These are phyloP conservation scores for Amblyopsis hoosieri DNA, from an alignment of 2,797 vertebrate genomes.

Conservation along the genomic window DNA sequence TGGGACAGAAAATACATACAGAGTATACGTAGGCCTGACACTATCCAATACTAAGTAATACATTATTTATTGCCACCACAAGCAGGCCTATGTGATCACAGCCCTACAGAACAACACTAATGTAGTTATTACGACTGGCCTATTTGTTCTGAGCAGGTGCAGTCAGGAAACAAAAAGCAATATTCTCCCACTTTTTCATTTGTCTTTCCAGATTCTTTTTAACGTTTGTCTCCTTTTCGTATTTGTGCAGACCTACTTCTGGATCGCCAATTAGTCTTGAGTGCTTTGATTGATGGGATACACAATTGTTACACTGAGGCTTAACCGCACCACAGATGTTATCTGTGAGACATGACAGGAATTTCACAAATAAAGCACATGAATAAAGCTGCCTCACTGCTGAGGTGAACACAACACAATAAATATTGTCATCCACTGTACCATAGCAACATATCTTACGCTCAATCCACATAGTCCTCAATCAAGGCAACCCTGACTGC, in stretches of 20 bases:
- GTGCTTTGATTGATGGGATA: conserved; percentile 47
- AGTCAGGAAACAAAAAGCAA: conserved; percentile 37
- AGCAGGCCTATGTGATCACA: conserved; percentile 49
- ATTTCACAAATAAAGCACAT: conserved; percentile 21
- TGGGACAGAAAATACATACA: conserved; percentile 20
- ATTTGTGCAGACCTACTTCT: conserved; percentile 27
- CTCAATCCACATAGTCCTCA: too few species aligned
- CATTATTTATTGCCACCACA: conserved; percentile 41
- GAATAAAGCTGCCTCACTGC: conserved; percentile 51
- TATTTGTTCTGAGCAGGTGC: conserved; percentile 41
- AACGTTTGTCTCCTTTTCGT: conserved; percentile 19
- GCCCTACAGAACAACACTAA: conserved; percentile 51
- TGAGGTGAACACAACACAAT: conserved; percentile 5
- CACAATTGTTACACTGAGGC: conserved; percentile 46
- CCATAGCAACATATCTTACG: neutral
- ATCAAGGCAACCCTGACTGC: too few species aligned
- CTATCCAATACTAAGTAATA: conserved; percentile 13
- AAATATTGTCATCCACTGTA: neutral
- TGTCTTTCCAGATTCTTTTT: conserved; percentile 30
- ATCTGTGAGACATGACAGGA: conserved; percentile 31
- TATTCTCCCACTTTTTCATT: conserved; percentile 33
- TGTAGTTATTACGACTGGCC: conserved; percentile 45
- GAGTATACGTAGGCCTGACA: conserved; percentile 33
- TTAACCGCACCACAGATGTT: conserved; percentile 40
- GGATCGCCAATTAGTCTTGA: conserved; percentile 33